Conservation (phyloP, 2,797 vertebrate genomes). For the Ispidina picta region DNA sequence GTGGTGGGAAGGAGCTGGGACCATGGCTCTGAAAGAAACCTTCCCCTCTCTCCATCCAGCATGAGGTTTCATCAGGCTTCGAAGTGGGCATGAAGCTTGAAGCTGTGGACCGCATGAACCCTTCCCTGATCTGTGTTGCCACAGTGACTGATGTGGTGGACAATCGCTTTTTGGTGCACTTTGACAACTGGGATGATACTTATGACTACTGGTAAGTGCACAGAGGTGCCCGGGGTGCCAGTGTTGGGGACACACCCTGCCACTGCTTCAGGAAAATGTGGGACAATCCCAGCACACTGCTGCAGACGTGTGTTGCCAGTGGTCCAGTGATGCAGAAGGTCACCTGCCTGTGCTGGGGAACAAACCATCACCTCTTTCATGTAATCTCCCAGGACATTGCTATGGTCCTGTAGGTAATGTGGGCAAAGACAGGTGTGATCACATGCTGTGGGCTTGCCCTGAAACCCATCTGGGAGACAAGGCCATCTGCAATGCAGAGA, state of each 20-base stretch:
- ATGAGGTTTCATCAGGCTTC: constrained; percentile 84
- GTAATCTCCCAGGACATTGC: not conserved
- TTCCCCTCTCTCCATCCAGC: constrained; percentile 73
- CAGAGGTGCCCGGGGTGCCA: not conserved
- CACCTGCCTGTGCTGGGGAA: not conserved
- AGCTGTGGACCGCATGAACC: constrained; percentile 98
- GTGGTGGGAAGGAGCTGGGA: not conserved
- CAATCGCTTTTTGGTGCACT: constrained; percentile 94
- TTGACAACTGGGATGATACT: constrained; percentile 99
- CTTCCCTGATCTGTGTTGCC: constrained; percentile 95
- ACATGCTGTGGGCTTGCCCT: not conserved
- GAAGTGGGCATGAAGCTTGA: constrained; percentile 96
- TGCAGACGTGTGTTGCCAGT: not conserved
- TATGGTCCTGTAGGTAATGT: not conserved
- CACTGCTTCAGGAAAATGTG: not conserved
- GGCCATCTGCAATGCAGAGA: not conserved
- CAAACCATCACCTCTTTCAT: not conserved
- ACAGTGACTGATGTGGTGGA: constrained; percentile 95
- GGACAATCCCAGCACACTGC: not conserved
- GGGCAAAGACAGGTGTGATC: not conserved
- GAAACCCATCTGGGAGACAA: not conserved
- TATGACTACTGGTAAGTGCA: constrained; percentile 94
- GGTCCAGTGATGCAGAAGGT: not conserved
- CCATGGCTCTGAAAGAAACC: not conserved
- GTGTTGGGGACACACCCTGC: not conserved